Conservation (phyloP, 2,113 vertebrate genomes). For the Oxyura jamaicensis region DNA sequence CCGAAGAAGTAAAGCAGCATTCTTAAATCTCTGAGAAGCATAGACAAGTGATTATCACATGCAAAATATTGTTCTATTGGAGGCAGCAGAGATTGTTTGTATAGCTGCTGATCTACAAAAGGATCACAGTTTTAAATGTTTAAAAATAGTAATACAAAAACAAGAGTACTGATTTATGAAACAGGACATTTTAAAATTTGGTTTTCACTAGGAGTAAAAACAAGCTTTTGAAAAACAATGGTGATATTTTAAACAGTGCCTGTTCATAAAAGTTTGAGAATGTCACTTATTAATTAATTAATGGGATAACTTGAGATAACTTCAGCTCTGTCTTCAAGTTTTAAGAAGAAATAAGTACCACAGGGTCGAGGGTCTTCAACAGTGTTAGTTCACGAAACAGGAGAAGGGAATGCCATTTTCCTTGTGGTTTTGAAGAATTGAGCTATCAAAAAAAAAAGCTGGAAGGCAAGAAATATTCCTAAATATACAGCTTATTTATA, state of each 20-base stretch:
- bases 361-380: neutral
- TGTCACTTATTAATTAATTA: neutral
- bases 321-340: neutral
- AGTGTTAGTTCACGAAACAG: neutral
- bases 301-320: neutral
- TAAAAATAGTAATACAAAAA: neutral
- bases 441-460: neutral
- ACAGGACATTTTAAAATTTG: neutral
- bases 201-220: neutral
- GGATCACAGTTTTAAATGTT: neutral
- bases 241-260: neutral
- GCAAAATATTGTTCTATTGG: neutral
- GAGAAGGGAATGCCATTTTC: neutral
- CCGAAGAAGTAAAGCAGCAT: neutral
- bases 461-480: neutral
- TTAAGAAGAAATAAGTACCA: neutral
- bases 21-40: neutral
- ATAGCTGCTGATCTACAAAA: neutral
- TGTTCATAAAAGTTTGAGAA: neutral
- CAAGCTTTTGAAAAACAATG: neutral
- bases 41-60: fast-evolving
- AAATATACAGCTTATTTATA: neutral
- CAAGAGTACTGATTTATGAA: neutral
- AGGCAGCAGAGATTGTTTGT: neutral
- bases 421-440: neutral